Evolutionary conservation across 2,113 vertebrate genomes (phyloP).

Genomic region (Crotalus horridus): DNA sequence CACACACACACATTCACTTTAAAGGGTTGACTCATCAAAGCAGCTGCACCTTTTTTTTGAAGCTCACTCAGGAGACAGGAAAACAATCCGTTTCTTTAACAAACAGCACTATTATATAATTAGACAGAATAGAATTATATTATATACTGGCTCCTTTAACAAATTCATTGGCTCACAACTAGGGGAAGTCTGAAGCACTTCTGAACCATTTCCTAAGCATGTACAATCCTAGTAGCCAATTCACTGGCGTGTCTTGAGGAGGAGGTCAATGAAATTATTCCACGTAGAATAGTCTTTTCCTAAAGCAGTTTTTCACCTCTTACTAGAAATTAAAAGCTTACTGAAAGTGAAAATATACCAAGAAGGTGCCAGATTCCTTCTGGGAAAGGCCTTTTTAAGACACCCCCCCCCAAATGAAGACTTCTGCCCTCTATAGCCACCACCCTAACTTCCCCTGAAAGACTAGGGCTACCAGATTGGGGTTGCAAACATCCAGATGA

Average conservation of each 20-base stretch:
- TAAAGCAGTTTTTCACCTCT: slow-evolving; percentile 32
- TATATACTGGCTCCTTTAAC: too few species aligned
- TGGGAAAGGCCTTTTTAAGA: too few species aligned
- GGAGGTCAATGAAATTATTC: slow-evolving; percentile 56
- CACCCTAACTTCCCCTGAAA: neutral
- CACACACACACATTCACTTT: too few species aligned
- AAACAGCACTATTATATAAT: slow-evolving; percentile 26
- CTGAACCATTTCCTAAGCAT: too few species aligned
- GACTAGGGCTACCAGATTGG: neutral
- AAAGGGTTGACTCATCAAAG: too few species aligned
- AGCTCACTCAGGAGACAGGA: too few species aligned
- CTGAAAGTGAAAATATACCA: neutral
- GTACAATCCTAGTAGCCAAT: slow-evolving; percentile 61
- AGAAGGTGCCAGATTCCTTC: too few species aligned
- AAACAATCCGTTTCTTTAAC: slow-evolving; percentile 41
- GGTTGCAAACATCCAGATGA: neutral
- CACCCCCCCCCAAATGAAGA: neutral
- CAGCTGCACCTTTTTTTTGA: too few species aligned
- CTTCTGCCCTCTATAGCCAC: neutral
- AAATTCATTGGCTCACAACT: slow-evolving; percentile 35
- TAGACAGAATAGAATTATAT: too few species aligned
- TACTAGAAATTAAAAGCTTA: neutral
- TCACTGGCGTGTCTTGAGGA: slow-evolving; percentile 40
- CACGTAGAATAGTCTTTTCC: slow-evolving; percentile 16
- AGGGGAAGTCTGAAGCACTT: neutral